A percentile compares a stretch with the other conserved stretches of the same genome.
Conservation (phyloP, 2,113 vertebrate species). For the Paramormyrops kingsleyae region DNA sequence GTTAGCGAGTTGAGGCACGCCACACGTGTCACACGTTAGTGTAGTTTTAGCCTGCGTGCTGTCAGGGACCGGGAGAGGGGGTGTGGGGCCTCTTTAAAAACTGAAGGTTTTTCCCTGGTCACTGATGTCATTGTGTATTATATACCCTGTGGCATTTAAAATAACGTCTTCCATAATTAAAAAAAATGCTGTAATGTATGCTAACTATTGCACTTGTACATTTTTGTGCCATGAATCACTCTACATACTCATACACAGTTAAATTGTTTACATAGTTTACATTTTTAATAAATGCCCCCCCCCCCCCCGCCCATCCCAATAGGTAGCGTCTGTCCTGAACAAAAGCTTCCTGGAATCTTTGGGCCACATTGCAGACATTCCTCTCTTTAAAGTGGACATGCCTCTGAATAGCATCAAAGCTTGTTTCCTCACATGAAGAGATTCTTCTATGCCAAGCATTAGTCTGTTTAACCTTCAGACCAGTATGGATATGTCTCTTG, state of each 20-base stretch:
- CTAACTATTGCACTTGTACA: not conserved
- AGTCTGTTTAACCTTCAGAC: not conserved
- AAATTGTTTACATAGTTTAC: not conserved
- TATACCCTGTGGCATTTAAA: not conserved
- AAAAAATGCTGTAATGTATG: not conserved
- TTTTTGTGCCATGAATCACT: not conserved
- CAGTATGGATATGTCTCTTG: not conserved
- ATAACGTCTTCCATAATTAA: not conserved
- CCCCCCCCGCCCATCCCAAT: no score
- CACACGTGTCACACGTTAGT: not conserved
- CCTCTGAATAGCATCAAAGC: not conserved
- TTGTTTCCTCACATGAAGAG: not conserved
- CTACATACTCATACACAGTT: not conserved
- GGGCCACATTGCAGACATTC: slow-evolving; percentile 3
- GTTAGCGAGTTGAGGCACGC: not conserved
- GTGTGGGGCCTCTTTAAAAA: not conserved
- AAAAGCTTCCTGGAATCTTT: not conserved
- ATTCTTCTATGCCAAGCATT: not conserved
- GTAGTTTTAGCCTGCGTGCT: not conserved
- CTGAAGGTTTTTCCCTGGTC: not conserved
- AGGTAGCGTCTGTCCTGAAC: not conserved
- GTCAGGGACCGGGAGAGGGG: not conserved
- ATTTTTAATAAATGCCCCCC: not conserved
- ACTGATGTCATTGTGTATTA: not conserved
- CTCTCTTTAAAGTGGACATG: not conserved